Evolutionary conservation across 2,113 vertebrate genomes (phyloP), one percentile per base, ranked within the genome.

Genomic region (Calyptommatus sinebrachiatus): DNA sequence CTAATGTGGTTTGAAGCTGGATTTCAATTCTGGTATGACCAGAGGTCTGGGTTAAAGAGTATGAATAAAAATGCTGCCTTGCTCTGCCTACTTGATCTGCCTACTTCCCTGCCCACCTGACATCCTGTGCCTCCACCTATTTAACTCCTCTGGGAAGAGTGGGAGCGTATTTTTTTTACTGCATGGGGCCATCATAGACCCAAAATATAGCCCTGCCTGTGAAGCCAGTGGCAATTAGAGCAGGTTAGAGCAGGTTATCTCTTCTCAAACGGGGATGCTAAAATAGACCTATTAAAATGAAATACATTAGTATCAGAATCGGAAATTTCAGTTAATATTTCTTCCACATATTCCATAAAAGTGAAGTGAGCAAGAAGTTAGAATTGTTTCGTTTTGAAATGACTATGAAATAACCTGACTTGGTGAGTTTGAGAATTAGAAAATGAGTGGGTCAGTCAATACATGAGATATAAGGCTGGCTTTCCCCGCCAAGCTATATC

Each of bases 351-450:
- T 4, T n/a, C 11, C 4, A 7, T 31, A 65, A 48, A 62, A 66
- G 24, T 4, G 29, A 22, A 83, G 6, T 84, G 29, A 85, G 70
- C 21, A 83, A 7, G 41, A 86, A 78, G 62, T 0, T 21, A 22
- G 11, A 31, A 76, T 84, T 79, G 21, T 41, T 84, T 82, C 1
- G 62, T 7, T 83, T 53, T 22, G 10, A 84, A 41, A 83, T 82
- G 73, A 78, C 53, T 73, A 69, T 81, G 61, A 8, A 60, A 77
- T 14, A 22, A 74, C 35, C 29, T 71, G 65, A 0, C 73, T 76
- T 68, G 61, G 22, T 21, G n/a, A 60, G 18, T 65, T 77, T 76
- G 60, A 73, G 73, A 73, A 29, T 70, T 81, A 79, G 80, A 69
- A 87, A 85, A n/a, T 26, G 22, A 0, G 24, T 22, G 76, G 71